Base-by-base conservation (phyloP, 2,888 invertebrate species). In the Eueremaeus valkanovi region DNA sequence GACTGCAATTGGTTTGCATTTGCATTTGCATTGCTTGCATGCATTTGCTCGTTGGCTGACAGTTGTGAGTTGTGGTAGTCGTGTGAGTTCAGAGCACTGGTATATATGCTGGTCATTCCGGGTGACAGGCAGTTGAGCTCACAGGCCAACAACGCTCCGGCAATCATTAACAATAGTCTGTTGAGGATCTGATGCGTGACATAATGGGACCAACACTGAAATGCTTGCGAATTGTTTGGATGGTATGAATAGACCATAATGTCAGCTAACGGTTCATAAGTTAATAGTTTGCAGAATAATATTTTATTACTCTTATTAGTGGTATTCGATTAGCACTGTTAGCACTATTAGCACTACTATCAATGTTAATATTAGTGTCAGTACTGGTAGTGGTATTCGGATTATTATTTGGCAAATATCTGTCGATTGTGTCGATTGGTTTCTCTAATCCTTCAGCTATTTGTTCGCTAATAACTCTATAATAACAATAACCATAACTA, bases 41-140 rank as follows among this genome's bases (percentile, higher is more conserved):
- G 21, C 36, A 27, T 18, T 42, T 40, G 24, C 27, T 70, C 70
- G n/a, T 40, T 24, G 40, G 36, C 36, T 36, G 66, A 58, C 58
- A 58, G 58, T 31, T 31, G 29, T 31, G 29, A 58, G 58, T 29
- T 31, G 29, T 61, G 33, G 33, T 24, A 33, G 33, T 33, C 31
- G 29, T 66, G 29, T 11, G 63, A 66, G 3, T 66, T 31, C 8
- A 36, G 16, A 21, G 70, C 70, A 70, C 24, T 45, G 27, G 27
- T 70, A 42, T 70, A 70, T 42, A 70, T 42, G 70, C 16, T 70
- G 40, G 70, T 29, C 70, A 70, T 45, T 70, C 70, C 70, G 27
- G 27, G 24, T 11, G 70, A 70, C 42, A 42, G 40, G 16, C 11
- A 24, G 42, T 27, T 70, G 27, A 70, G 70, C 27, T 70, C 70